These are phyloP conservation scores for Danio aesculapii DNA, from an alignment of 2,797 vertebrate genomes.

Conservation along the genomic window DNA sequence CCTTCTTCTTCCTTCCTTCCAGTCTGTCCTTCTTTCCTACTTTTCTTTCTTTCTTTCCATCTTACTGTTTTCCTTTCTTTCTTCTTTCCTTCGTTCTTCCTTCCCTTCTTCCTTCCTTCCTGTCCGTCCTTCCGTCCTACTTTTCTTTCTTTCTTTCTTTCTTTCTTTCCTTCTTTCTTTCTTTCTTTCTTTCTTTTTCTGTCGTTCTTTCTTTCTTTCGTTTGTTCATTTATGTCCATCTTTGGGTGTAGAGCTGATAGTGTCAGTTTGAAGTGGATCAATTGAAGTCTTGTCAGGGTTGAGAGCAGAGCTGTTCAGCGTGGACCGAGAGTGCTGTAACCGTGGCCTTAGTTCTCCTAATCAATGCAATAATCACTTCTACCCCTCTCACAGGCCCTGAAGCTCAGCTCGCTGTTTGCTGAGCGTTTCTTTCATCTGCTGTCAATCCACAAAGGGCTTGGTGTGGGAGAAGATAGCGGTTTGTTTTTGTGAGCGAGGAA, in stretches of 20 bases:
- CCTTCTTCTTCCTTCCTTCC: no score
- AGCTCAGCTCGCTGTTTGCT: constrained; percentile 64
- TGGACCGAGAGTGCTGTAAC: constrained; percentile 44
- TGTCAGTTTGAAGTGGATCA: constrained; percentile 67
- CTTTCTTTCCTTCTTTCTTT: constrained; percentile 28
- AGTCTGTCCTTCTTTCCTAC: no score
- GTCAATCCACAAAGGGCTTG: constrained; percentile 50
- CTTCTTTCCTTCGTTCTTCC: no score
- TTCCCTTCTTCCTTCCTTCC: background rate
- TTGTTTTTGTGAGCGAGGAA: constrained; percentile 5
- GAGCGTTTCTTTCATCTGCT: constrained; percentile 68
- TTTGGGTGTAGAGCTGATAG: constrained; percentile 51
- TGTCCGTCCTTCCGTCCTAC: no score
- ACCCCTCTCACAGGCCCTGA: constrained; percentile 56
- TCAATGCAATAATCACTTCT: constrained; percentile 71
- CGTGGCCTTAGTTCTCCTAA: constrained; percentile 60
- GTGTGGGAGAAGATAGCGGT: constrained; percentile 16
- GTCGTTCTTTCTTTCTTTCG: background rate
- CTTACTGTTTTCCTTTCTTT: no score
- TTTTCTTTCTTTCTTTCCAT: no score
- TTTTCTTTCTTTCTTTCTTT: constrained; percentile 1
- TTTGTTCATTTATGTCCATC: no score
- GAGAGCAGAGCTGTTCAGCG: constrained; percentile 42
- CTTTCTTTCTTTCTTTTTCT: background rate
- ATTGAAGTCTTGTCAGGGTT: constrained; percentile 60